These are phyloP conservation scores for Aphelenchoides besseyi DNA, from an alignment of 1,140 invertebrate species.

Conservation along the genomic window DNA sequence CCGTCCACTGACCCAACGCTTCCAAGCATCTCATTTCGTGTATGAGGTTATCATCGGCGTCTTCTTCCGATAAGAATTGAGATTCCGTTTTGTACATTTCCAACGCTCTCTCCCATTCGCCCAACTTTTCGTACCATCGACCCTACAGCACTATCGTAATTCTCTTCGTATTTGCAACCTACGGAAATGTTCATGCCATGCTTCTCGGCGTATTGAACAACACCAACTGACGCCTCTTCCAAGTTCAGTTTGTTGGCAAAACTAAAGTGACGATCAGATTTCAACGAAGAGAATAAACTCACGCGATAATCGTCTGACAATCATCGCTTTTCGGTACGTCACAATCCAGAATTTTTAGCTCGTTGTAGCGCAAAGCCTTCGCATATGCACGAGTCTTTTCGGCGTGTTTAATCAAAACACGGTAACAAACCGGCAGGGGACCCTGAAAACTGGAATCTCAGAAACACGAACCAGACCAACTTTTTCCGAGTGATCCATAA, in stretches of 20 bases:
- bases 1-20: constrained; percentile 89
- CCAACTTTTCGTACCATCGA: constrained; percentile 95
- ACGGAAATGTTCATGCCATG: constrained; percentile 63
- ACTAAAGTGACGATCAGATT: constrained; percentile 64
- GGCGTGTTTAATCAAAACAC: constrained; percentile 70
- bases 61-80: not conserved
- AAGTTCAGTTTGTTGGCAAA: constrained; percentile 99
- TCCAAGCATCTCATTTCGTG: constrained; percentile 95
- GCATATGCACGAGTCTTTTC: constrained; percentile 75
- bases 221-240: constrained; percentile 88
- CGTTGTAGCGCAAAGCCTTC: constrained; percentile 96
- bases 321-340: constrained; percentile 72
- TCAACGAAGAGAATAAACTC: constrained; percentile 15
- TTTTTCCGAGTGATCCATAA: constrained; percentile 98
- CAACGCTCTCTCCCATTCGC: constrained; percentile 95
- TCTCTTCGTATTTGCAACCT: too few relatives aligned
- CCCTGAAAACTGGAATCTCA: constrained; percentile 67
- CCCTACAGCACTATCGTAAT: constrained; percentile 74
- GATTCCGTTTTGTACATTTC: constrained; percentile 72
- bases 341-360: constrained; percentile 81
- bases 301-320: constrained; percentile 52
- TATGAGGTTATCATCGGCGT: constrained; percentile 66
- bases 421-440: constrained; percentile 81
- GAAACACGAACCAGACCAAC: constrained; percentile 57
- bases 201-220: constrained; percentile 81